Evolutionary conservation across 2,888 invertebrate species (phyloP), one percentile per base, ranked within the genome.

Genomic region (Temnothorax ravouxi): DNA sequence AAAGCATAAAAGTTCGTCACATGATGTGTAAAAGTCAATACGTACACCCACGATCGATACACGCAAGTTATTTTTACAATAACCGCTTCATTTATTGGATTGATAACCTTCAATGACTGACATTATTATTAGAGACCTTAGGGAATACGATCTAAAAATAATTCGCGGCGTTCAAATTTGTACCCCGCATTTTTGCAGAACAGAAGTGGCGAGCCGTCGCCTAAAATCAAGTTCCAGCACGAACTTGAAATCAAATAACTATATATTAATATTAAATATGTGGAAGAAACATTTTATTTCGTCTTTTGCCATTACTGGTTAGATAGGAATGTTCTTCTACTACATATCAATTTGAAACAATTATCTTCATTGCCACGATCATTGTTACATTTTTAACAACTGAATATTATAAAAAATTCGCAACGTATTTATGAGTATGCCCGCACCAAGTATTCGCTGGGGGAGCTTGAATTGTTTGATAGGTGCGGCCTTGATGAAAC

Each of bases 401-500:
- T 18, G 41, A 74, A 41, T 62, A 38, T 81, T 62, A 47, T 29
- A 34, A 77, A 83, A 47, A 25, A 62, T 66, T 80, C 5, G 21
- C 18, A 44, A 62, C 21, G 44, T 47, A 71, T 64, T 44, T 54
- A 1, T 29, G 29, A 29, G 29, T 29, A 29, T 41, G 15, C 69
- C 18, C 9, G n/a, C 13, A 29, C 15, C 2, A n/a, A 2, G 44
- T 5, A 6, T 21, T n/a, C 34, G 44, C 44, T 69, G 50, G 80
- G 83, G 89, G 74, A 84, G 77, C 41, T 13, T 47, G 50, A 85
- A 69, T 81, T 25, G 88, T 84, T 86, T 64, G 84, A 90, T 90
- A 75, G 67, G 84, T 84, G 83, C 54, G 84, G 75, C 90, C 90
- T 90, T 89, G 90, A 86, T 88, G 52, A 76, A 85, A 86, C 84